Evolutionary conservation across 2,797 vertebrate genomes (phyloP).

Genomic region (Muscicapa striata): DNA sequence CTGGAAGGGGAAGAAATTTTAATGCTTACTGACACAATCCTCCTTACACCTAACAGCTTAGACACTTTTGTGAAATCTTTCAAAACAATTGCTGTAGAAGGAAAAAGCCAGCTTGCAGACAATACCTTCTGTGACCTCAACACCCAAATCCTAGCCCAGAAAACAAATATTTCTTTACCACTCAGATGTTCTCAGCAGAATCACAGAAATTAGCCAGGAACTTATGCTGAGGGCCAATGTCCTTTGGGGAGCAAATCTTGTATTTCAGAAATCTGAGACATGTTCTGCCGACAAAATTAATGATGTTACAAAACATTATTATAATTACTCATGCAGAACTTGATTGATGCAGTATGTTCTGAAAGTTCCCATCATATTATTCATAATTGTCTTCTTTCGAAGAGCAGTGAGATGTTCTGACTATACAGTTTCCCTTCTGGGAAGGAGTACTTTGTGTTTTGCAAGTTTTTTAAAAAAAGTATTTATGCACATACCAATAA

Average conservation of each 20-base stretch:
- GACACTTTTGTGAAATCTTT: background rate
- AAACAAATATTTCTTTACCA: constrained; percentile 22
- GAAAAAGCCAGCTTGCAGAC: constrained; percentile 2
- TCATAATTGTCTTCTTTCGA: constrained; percentile 26
- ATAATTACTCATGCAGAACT: constrained; percentile 13
- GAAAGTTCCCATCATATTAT: constrained; percentile 20
- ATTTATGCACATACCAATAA: background rate
- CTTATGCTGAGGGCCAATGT: background rate
- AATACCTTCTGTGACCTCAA: constrained; percentile 10
- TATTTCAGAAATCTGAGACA: constrained; percentile 26
- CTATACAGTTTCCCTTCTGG: background rate
- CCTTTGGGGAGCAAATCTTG: background rate
- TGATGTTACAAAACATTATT: background rate
- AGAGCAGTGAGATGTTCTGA: constrained; percentile 14
- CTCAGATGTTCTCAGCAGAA: background rate
- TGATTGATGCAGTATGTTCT: constrained; percentile 33
- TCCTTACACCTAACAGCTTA: background rate
- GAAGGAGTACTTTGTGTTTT: background rate
- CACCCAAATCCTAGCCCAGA: background rate
- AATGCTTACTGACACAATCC: background rate
- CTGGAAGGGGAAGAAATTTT: background rate
- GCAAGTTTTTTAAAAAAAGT: background rate
- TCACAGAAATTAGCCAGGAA: background rate
- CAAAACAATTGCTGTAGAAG: background rate
- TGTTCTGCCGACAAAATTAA: constrained; percentile 10